Conservation (phyloP, 2,797 vertebrate species). For the Amazona ochrocephala region DNA sequence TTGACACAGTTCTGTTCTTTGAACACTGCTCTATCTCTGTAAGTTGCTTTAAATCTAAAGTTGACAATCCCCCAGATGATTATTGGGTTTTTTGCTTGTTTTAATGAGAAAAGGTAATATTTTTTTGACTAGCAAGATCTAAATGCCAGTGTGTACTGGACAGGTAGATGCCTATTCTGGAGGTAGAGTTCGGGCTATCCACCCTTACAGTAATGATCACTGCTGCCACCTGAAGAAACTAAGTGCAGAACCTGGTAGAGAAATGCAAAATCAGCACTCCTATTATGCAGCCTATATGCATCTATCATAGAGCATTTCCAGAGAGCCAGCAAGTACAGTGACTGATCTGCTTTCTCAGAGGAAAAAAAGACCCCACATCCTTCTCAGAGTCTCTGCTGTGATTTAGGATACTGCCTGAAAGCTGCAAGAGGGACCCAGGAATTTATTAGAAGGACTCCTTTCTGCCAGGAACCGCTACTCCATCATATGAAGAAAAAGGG, state of each 20-base stretch:
- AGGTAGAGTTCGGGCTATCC: neutral
- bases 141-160: neutral
- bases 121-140: neutral
- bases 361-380: neutral
- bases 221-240: neutral
- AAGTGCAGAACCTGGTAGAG: neutral
- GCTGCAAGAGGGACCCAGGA: neutral
- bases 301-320: neutral
- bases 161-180: neutral
- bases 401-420: neutral
- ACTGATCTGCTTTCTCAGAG: neutral
- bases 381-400: neutral
- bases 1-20: neutral
- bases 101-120: neutral
- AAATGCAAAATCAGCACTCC: neutral
- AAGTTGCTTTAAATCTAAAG: conserved; percentile 10
- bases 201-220: accelerated
- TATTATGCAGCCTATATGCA: neutral
- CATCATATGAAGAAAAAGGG: neutral
- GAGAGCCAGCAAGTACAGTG: neutral
- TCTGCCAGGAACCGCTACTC: neutral
- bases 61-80: neutral
- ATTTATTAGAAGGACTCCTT: neutral
- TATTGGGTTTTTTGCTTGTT: neutral
- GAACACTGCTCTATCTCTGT: neutral